A percentile compares a stretch with the other conserved stretches of the same genome.
Evolutionary conservation across 1,140 invertebrate species (phyloP).

Genomic region (Atta colombica): DNA sequence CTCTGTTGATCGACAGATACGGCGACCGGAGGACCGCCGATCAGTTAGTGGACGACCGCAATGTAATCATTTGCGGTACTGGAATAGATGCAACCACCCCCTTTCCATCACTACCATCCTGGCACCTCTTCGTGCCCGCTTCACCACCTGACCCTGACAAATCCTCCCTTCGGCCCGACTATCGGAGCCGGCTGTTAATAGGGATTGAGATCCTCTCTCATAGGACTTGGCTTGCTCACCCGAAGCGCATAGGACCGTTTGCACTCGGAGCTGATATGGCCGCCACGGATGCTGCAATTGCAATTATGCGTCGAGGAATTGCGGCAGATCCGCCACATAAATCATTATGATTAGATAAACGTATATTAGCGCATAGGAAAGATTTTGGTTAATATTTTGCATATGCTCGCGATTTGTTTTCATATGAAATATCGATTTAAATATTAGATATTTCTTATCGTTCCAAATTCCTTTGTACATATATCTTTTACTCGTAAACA

Average conservation of each 20-base stretch:
- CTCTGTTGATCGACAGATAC: slow-evolving; percentile 77
- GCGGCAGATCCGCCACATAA: slow-evolving; percentile 20
- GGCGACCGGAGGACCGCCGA: slow-evolving; percentile 74
- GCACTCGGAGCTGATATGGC: slow-evolving; percentile 68
- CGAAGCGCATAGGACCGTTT: slow-evolving; percentile 66
- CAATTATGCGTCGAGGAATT: slow-evolving; percentile 73
- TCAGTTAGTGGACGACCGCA: slow-evolving; percentile 84
- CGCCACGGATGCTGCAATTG: slow-evolving; percentile 57
- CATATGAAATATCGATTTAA: not conserved
- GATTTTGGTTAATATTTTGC: not conserved
- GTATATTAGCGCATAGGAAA: slow-evolving; percentile 8
- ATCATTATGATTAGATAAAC: slow-evolving; percentile 48
- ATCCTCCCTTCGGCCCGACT: slow-evolving; percentile 67
- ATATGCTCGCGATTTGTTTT: not conserved
- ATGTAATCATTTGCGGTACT: slow-evolving; percentile 85
- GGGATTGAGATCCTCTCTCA: slow-evolving; percentile 70
- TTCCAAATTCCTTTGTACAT: not conserved
- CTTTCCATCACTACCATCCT: slow-evolving; percentile 42
- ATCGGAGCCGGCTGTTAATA: slow-evolving; percentile 73
- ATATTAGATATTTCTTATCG: not conserved
- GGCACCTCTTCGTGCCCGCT: slow-evolving; percentile 32
- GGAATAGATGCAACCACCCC: slow-evolving; percentile 78
- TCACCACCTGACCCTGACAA: slow-evolving; percentile 70
- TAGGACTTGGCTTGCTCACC: slow-evolving; percentile 58
- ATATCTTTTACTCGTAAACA: not conserved